These are phyloP conservation scores for Lucilia cuprina DNA, from an alignment of 1,140 invertebrate species.

Conservation along the genomic window DNA sequence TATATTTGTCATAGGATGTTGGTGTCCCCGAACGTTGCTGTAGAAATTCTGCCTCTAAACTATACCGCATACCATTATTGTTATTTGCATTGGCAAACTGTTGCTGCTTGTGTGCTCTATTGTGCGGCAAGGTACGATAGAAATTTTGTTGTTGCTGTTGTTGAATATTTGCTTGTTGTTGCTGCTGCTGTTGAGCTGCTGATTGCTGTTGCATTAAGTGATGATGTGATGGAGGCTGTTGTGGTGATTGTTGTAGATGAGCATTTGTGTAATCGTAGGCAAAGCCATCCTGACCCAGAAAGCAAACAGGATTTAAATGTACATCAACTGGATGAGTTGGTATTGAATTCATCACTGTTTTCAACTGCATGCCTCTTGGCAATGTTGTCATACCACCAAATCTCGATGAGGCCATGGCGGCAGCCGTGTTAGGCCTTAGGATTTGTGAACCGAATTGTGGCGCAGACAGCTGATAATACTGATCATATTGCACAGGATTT, in stretches of 20 bases:
- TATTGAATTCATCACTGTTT: slow-evolving; percentile 44
- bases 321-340: slow-evolving; percentile 72
- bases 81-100: slow-evolving; percentile 65
- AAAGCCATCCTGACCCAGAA: slow-evolving; percentile 78
- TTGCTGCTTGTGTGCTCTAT: slow-evolving; percentile 67
- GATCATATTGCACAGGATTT: slow-evolving; percentile 59
- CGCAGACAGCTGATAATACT: slow-evolving; percentile 58
- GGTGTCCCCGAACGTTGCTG: slow-evolving; percentile 64
- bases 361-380: slow-evolving; percentile 63
- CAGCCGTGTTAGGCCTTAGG: slow-evolving; percentile 36
- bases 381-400: slow-evolving; percentile 64
- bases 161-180: slow-evolving; percentile 47
- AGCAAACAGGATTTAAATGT: slow-evolving; percentile 72
- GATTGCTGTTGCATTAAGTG: slow-evolving; percentile 47
- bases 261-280: slow-evolving; percentile 76
- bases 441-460: slow-evolving; percentile 44
- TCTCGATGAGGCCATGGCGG: slow-evolving; percentile 44
- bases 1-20: slow-evolving; percentile 65
- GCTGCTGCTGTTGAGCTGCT: slow-evolving; percentile 42
- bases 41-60: slow-evolving; percentile 74
- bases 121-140: slow-evolving; percentile 76
- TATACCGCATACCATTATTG: slow-evolving; percentile 69
- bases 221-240: slow-evolving; percentile 33
- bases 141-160: slow-evolving; percentile 65
- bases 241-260: slow-evolving; percentile 41